Base-by-base conservation (phyloP, 2,797 vertebrate genomes). In the Nyctibius grandis region DNA sequence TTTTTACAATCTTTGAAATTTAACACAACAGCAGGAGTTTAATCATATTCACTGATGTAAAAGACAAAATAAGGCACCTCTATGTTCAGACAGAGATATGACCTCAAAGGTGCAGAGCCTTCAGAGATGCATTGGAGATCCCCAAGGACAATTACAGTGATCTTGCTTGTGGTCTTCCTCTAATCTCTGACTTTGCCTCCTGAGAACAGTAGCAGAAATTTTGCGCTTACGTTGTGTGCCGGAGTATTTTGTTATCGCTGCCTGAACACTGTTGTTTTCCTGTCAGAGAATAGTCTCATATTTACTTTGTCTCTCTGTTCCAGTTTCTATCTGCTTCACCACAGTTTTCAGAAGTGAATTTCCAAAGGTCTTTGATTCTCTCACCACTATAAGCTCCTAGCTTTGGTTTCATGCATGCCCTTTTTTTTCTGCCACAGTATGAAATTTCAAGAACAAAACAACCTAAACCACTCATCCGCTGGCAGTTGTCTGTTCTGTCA, bases 1-100 rank as follows among this genome's bases (percentile, higher is more conserved):
- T 98, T 98, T 98, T 98, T 97, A 97, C 97, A 98, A 91, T 98
- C 97, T 97, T 97, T 97, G 96, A 98, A 98, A 98, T 98, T 98
- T 97, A 97, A 96, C 97, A 97, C 97, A 98, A 97, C 97, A 98
- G 97, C 96, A 95, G 95, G 96, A 96, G 94, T 98, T 98, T 98
- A 98, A 98, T 98, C 97, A 97, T 97, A 97, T 97, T 97, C 97
- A 95, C 87, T 74, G 79, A 95, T 95, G 93, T 97, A 98, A 96
- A 97, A 98, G 97, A 97, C 97, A 98, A 98, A 98, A 97, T 97
- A 98, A 98, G 96, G 95, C 96, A 97, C 97, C 97, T 98, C 96
- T 97, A 95, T 85, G 6, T 97, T 97, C 96, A 76, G 90, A 96
- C 89, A 96, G 92, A 97, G 92, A 88, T 88, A 95, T 95, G 97